Evolutionary conservation across 2,797 vertebrate species (phyloP).

Genomic region (Chanos chanos): DNA sequence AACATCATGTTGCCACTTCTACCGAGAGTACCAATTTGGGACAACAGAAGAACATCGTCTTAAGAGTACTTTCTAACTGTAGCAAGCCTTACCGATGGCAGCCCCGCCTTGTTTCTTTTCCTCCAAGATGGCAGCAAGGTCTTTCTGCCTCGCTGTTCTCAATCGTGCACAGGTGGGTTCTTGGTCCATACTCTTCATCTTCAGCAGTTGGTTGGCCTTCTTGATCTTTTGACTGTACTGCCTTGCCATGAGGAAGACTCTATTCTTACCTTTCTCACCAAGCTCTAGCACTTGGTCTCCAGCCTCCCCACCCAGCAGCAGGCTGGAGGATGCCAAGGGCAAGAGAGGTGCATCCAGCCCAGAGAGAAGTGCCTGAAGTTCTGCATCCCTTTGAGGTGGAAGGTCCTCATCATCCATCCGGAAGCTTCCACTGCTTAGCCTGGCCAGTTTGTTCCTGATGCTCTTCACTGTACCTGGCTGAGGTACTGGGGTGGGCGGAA

Average conservation of each 20-base stretch:
- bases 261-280: constrained; percentile 84
- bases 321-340: constrained; percentile 69
- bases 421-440: constrained; percentile 76
- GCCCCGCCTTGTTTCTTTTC: constrained; percentile 96
- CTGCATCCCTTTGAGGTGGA: constrained; percentile 54
- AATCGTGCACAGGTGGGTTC: constrained; percentile 74
- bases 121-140: constrained; percentile 91
- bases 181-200: constrained; percentile 87
- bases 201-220: constrained; percentile 93
- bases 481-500: constrained; percentile 67
- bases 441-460: constrained; percentile 71
- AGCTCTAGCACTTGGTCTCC: constrained; percentile 72
- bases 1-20: too few relatives aligned
- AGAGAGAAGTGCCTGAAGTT: constrained; percentile 69
- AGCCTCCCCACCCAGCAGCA: constrained; percentile 62
- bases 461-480: constrained; percentile 69
- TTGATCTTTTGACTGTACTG: constrained; percentile 99
- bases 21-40: too few relatives aligned
- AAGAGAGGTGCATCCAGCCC: constrained; percentile 71
- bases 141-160: constrained; percentile 75
- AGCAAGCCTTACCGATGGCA: constrained; percentile 83
- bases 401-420: constrained; percentile 75
- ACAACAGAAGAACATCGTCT: not conserved
- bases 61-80: too few relatives aligned
- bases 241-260: constrained; percentile 94